A percentile compares a stretch with the other conserved stretches of the same genome.
These are phyloP conservation scores for Tolypeutes matacus DNA, from an alignment of 2,797 vertebrate species.

Conservation along the genomic window DNA sequence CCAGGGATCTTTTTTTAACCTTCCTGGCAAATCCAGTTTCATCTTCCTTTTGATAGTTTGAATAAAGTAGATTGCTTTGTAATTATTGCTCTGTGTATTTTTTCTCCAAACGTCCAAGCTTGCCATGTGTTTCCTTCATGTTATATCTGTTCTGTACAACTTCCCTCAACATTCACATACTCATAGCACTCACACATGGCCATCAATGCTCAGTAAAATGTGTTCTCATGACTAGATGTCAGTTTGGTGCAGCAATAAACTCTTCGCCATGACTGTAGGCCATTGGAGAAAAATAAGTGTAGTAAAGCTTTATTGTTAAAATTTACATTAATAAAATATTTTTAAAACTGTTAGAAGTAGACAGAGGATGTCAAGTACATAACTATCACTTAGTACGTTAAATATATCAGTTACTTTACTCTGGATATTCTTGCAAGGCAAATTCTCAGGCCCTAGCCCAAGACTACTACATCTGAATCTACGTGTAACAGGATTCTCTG, in stretches of 20 bases:
- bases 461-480: neutral
- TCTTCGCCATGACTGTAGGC: neutral
- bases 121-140: neutral
- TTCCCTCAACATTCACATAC: neutral
- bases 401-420: neutral
- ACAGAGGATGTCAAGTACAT: neutral
- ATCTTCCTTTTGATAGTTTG: neutral
- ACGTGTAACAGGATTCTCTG: neutral
- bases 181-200: rapidly evolving
- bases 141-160: neutral
- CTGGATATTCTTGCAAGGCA: neutral
- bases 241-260: neutral
- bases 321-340: neutral
- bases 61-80: neutral
- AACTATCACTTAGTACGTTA: neutral
- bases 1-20: neutral
- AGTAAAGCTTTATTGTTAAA: neutral
- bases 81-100: neutral
- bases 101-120: too few species aligned
- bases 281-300: neutral
- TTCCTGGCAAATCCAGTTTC: neutral
- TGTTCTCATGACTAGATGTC: neutral
- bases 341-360: neutral
- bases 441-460: neutral
- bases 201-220: neutral